Evolutionary conservation across 1,140 invertebrate species (phyloP).

Genomic region (Asobara japonica): DNA sequence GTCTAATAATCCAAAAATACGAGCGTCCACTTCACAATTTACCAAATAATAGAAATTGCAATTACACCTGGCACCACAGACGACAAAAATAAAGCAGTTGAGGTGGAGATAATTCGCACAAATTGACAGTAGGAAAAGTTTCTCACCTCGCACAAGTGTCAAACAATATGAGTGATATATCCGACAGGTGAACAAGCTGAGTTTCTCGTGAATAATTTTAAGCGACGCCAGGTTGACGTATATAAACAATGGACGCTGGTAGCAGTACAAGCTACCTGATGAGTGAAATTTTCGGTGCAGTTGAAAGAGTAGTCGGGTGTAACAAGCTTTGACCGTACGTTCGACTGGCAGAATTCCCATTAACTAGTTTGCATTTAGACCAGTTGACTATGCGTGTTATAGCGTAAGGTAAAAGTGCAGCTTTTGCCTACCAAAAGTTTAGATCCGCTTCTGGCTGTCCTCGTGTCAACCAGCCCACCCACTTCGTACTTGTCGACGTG

Average conservation of each 20-base stretch:
- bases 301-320: neutral
- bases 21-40: neutral
- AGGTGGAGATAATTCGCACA: neutral
- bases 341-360: neutral
- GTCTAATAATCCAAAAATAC: conserved; percentile 1
- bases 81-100: neutral
- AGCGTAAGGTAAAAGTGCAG: neutral
- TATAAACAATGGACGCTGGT: neutral
- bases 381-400: neutral
- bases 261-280: neutral
- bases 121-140: neutral
- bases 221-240: neutral
- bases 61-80: neutral
- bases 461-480: neutral
- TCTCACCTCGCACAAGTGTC: neutral
- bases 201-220: neutral
- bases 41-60: neutral
- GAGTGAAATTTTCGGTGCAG: neutral
- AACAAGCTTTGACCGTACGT: neutral
- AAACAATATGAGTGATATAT: neutral
- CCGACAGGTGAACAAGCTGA: neutral
- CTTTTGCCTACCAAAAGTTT: neutral
- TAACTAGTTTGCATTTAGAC: neutral
- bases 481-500: conserved; percentile 1
- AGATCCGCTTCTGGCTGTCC: neutral